A percentile compares a stretch with the other conserved stretches of the same genome.
phyloP scores from a whole-genome alignment of 2,888 invertebrate species.

The Strigamia crassipes region DNA sequence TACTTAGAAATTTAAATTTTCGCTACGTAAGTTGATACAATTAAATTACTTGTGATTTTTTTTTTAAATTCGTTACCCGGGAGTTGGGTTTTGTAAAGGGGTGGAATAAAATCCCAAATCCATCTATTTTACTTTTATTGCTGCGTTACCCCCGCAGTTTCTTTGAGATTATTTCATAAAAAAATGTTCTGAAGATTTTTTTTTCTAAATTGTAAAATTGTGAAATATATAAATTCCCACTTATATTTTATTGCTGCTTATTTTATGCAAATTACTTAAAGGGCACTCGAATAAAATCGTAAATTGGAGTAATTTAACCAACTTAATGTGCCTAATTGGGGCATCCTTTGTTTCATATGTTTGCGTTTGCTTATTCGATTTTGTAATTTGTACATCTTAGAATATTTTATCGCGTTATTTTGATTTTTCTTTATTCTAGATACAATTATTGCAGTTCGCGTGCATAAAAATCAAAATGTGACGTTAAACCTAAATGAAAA shows the following conservation, averaged over 20 bases:
- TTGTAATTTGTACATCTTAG: neutral
- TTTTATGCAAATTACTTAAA: neutral
- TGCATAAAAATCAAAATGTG: too few relatives aligned
- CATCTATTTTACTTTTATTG: neutral
- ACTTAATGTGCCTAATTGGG: slow-evolving; percentile 19
- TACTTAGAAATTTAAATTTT: too few relatives aligned
- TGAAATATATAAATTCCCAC: neutral
- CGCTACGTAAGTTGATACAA: too few relatives aligned
- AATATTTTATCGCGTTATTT: neutral
- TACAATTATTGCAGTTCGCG: too few relatives aligned
- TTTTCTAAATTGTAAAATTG: neutral
- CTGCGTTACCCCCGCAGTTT: neutral
- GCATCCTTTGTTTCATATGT: neutral
- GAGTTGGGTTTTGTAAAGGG: neutral
- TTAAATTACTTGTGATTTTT: too few relatives aligned
- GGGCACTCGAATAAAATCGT: neutral
- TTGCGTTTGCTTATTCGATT: slow-evolving; percentile 8
- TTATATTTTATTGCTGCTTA: slow-evolving; percentile 10
- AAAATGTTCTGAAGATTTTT: neutral
- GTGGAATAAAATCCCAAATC: slow-evolving; percentile 1
- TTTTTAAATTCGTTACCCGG: neutral
- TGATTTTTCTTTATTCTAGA: neutral
- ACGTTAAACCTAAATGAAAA: neutral
- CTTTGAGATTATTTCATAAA: neutral
- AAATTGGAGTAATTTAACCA: slow-evolving; percentile 21